A percentile compares a stretch with the other conserved stretches of the same genome.
Conservation (phyloP, 2,888 invertebrate genomes). For the Caenorhabditis sinica region DNA sequence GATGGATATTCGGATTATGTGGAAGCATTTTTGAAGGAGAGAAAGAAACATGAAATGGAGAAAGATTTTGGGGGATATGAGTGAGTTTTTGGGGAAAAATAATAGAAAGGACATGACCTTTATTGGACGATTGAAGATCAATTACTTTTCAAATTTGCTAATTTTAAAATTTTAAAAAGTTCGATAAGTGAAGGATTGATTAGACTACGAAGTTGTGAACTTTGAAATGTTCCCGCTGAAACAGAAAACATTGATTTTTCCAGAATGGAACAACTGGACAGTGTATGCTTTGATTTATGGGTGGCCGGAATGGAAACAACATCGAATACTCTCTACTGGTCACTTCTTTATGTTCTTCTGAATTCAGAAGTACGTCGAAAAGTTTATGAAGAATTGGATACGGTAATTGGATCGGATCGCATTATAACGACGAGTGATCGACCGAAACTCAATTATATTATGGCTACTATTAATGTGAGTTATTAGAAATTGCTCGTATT, state of each 20-base stretch:
- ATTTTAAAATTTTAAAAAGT: too few species aligned
- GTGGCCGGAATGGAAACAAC: slow-evolving; percentile 72
- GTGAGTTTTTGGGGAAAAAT: too few species aligned
- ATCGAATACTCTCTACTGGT: slow-evolving; percentile 69
- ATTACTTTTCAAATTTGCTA: too few species aligned
- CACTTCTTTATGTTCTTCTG: slow-evolving; percentile 54
- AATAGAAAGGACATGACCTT: too few species aligned
- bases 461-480: slow-evolving; percentile 61
- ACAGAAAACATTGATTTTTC: not conserved
- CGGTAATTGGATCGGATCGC: slow-evolving; percentile 43
- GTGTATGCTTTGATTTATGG: slow-evolving; percentile 67
- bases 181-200: too few species aligned
- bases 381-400: slow-evolving; percentile 60
- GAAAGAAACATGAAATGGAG: slow-evolving; percentile 53
- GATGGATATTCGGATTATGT: slow-evolving; percentile 60
- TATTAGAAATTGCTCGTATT: too few species aligned
- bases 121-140: too few species aligned
- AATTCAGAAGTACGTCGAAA: slow-evolving; percentile 55
- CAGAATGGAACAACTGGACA: slow-evolving; percentile 45
- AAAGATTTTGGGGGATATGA: slow-evolving; percentile 43
- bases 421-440: slow-evolving; percentile 51
- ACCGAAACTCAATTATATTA: slow-evolving; percentile 45
- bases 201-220: not conserved
- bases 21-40: slow-evolving; percentile 65
- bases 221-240: not conserved